A percentile compares a stretch with the other conserved stretches of the same genome.
Evolutionary conservation across 2,113 vertebrate species (phyloP).

Genomic region (Otus sunia): DNA sequence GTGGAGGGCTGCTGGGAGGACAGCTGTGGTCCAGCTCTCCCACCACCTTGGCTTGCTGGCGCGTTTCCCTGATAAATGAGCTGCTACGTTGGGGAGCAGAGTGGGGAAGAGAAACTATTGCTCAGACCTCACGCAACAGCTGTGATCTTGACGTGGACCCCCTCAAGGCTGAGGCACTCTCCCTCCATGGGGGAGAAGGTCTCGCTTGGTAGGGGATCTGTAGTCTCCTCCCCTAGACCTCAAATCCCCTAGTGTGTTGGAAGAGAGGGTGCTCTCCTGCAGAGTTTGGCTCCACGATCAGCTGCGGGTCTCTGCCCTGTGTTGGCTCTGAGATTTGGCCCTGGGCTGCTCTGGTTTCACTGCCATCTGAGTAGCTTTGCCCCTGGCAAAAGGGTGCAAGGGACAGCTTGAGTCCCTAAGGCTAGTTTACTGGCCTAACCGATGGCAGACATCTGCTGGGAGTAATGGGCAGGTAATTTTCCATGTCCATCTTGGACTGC

Average conservation of each 20-base stretch:
- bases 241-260: neutral
- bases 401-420: neutral
- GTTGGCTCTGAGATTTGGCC: neutral
- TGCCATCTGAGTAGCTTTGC: neutral
- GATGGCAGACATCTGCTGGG: neutral
- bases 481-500: neutral
- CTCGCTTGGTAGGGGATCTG: neutral
- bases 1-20: neutral
- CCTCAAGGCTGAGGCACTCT: neutral
- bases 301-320: neutral
- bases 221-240: neutral
- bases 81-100: fast-evolving
- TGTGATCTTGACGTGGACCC: neutral
- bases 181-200: neutral
- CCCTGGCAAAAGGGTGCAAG: neutral
- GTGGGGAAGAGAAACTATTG: neutral
- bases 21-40: neutral
- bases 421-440: neutral
- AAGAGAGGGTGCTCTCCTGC: neutral
- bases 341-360: neutral
- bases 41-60: neutral
- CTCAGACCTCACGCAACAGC: neutral
- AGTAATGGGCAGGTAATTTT: neutral
- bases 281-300: neutral
- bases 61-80: neutral